Percentiles rank a stretch among this genome's conserved stretches.
Evolutionary conservation across 1,140 invertebrate genomes (phyloP).

Genomic region (Aphelinus atriplicis): DNA sequence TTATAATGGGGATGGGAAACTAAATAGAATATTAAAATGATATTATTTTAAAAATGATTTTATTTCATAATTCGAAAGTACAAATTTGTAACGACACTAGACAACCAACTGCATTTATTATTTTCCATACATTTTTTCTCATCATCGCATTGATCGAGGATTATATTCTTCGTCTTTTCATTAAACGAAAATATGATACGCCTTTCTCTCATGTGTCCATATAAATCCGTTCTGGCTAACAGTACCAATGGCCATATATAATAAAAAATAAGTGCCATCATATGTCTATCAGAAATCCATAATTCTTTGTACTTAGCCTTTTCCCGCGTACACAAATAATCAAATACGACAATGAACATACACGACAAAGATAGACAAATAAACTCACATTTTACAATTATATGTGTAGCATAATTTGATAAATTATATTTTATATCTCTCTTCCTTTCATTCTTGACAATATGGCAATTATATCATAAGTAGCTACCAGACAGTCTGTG

Average conservation of each 20-base stretch:
- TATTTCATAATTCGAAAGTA: conserved; percentile 58
- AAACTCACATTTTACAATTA: conserved; percentile 15
- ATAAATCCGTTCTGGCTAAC: conserved; percentile 7
- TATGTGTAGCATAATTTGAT: conserved; percentile 4
- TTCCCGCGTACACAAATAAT: conserved; percentile 13
- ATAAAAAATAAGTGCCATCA: conserved; percentile 11
- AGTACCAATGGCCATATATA: background rate
- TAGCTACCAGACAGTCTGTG: conserved; percentile 32
- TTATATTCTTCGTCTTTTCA: background rate
- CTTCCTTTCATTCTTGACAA: conserved; percentile 13
- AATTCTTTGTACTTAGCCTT: conserved; percentile 43
- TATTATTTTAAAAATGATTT: conserved; percentile 40
- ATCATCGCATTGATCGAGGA: conserved; percentile 25
- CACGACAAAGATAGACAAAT: conserved; percentile 11
- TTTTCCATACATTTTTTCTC: conserved; percentile 47
- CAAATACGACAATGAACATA: conserved; percentile 18
- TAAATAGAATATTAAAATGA: background rate
- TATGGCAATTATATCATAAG: conserved; percentile 35
- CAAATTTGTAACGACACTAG: conserved; percentile 59
- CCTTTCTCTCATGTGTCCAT: conserved; percentile 3
- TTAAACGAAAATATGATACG: too few species aligned
- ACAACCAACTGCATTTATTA: conserved; percentile 52
- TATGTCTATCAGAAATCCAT: conserved; percentile 17
- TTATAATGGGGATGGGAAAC: too few species aligned
- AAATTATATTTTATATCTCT: conserved; percentile 2